Evolutionary conservation across 2,888 invertebrate genomes (phyloP).

Genomic region (Patella ulyssiponensis): DNA sequence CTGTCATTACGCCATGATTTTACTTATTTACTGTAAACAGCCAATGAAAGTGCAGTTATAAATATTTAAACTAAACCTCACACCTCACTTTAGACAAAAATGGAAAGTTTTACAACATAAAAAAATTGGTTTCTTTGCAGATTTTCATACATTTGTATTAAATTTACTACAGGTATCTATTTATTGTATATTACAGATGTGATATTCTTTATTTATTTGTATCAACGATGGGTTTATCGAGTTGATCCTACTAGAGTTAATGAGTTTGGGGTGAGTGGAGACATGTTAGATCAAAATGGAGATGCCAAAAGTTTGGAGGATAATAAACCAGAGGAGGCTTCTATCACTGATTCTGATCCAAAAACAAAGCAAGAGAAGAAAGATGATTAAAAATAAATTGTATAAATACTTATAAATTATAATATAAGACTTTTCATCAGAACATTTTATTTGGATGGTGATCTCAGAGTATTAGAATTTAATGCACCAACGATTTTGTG

Average conservation of each 20-base stretch:
- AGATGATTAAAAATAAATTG: conserved; percentile 43
- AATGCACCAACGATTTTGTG: too few relatives aligned
- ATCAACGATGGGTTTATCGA: conserved; percentile 98
- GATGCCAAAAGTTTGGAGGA: conserved; percentile 18
- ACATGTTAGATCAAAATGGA: conserved; percentile 80
- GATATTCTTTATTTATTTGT: conserved; percentile 98
- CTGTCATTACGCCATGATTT: too few relatives aligned
- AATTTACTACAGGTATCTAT: not conserved
- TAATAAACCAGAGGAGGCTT: conserved; percentile 2
- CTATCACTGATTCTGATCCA: conserved; percentile 17
- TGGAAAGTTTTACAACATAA: too few relatives aligned
- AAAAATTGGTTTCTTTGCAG: too few relatives aligned
- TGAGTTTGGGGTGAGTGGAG: conserved; percentile 98
- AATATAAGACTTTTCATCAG: too few relatives aligned
- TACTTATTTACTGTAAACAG: too few relatives aligned
- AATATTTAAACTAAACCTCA: too few relatives aligned
- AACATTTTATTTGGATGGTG: too few relatives aligned
- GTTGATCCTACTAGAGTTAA: conserved; percentile 95
- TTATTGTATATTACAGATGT: conserved; percentile 80
- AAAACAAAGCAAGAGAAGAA: conserved; percentile 58
- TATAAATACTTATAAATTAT: too few relatives aligned
- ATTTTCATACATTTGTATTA: not conserved
- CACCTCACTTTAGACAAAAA: too few relatives aligned
- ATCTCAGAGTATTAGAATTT: too few relatives aligned
- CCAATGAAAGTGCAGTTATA: too few relatives aligned